Evolutionary conservation across 2,888 invertebrate genomes (phyloP), one percentile per base, ranked within the genome.

Genomic region (Calliopum simillimum): DNA sequence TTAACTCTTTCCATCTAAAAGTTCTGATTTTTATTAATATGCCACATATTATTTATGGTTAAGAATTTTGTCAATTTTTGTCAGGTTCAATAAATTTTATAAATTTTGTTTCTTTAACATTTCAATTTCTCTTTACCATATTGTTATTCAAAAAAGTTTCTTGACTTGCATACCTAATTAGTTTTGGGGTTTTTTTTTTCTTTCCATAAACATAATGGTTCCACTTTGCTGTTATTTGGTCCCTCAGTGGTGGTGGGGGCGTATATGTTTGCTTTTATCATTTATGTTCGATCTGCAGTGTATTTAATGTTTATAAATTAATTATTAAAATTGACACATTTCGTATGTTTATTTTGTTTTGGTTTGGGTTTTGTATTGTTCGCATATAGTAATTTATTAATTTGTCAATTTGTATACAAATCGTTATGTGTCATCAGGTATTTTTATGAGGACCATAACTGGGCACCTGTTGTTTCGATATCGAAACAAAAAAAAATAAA

Each of bases 131-230:
- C 19, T 23, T 53, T 19, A 19, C 16, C 19, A 19, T 59, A 11
- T 59, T 41, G 8, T 16, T n/a, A 33, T 63, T 25, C 23, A 21
- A 59, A 44, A 23, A 47, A 51, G n/a, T 49, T 63, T 14, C 56
- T 56, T 56, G 66, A 56, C 66, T 66, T 46, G 66, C 56, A 66
- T 66, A 56, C 46, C 44, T 66, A 66, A 66, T 66, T 44, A 66
- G 56, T 56, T 21, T 21, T 33, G 8, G 33, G 33, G 33, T 33
- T 33, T 33, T 8, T 33, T 33, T n/a, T n/a, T n/a, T n/a, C n/a
- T n/a, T n/a, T n/a, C n/a, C n/a, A 33, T 8, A 8, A 33, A 6
- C 33, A 8, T 33, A 33, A 33, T 33, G 33, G 2, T 8, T 6
- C 5, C 33, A 6, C 23, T 21, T 53, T 53, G 53, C 53, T 53